Base-by-base conservation (phyloP, 2,797 vertebrate species). In the Agapornis canus region DNA sequence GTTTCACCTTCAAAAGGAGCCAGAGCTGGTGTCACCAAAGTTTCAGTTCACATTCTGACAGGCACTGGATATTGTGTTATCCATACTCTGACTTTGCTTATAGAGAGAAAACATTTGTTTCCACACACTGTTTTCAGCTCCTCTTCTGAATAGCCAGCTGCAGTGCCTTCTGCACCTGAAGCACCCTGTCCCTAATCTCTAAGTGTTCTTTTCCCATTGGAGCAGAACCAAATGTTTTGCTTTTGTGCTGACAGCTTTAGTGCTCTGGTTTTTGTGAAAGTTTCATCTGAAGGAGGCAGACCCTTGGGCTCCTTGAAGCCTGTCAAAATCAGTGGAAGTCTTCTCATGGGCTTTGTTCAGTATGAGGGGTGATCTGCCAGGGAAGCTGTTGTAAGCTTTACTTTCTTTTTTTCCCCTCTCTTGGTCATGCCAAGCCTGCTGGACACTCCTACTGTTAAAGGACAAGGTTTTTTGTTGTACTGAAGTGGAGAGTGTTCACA, bases 101-200 rank as follows among this genome's bases (percentile, higher is more conserved):
- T 0, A 1, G 49, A 66, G 17, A 19, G 63, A 61, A 56, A 48
- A 3, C 7, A 9, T 70, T 82, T 75, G 7, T 4, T 60, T 6
- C 42, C 5, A 32, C 18, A 25, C 2, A 5, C 4, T 54, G 15
- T 26, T 85, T 61, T 43, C 39, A 25, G 23, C 18, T 65, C 19
- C 18, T 65, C 19, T 23, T 3, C 2, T 0, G 4, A 59, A 25
- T 8, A 51, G 13, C 5, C 61, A 49, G n/a, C 31, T 57, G 37
- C 12, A 59, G 54, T 49, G 26, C 9, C 21, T 31, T 65, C 29
- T 88, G 47, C 5, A 21, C 6, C 31, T 45, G 65, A n/a, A 73
- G 17, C n/a, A 59, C 19, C 5, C 11, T 0, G 0, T 23, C 31
- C 23, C 14, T 49, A 84, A 52, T 13, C 6, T 42, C 76, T 61